Evolutionary conservation across 1,140 invertebrate species (phyloP).

Genomic region (Halyomorpha halys): DNA sequence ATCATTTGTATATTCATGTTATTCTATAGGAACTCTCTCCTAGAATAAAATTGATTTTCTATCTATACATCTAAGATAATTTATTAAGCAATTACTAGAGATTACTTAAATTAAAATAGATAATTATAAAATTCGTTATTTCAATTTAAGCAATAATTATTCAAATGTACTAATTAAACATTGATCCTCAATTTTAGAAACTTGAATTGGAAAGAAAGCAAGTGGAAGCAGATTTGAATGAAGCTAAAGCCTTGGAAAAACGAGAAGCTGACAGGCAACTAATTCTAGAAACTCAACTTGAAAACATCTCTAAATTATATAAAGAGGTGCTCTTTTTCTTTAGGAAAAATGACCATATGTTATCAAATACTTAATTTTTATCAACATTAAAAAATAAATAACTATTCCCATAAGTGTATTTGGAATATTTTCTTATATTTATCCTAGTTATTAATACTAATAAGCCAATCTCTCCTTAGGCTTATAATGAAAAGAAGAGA

Average conservation of each 20-base stretch:
- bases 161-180: too few relatives aligned
- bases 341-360: not conserved
- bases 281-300: slow-evolving; percentile 37
- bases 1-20: slow-evolving; percentile 5
- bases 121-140: too few relatives aligned
- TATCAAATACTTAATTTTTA: not conserved
- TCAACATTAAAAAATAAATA: not conserved
- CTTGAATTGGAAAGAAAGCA: slow-evolving; percentile 37
- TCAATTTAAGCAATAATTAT: too few relatives aligned
- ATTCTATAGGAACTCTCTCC: too few relatives aligned
- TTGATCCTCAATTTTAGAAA: slow-evolving; percentile 35
- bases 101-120: too few relatives aligned
- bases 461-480: slow-evolving; percentile 28
- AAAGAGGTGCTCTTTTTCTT: slow-evolving; percentile 30
- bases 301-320: slow-evolving; percentile 35
- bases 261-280: slow-evolving; percentile 34
- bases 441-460: not conserved
- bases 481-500: slow-evolving; percentile 35
- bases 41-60: too few relatives aligned
- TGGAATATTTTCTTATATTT: not conserved
- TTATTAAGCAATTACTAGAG: slow-evolving; percentile 20
- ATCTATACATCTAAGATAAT: too few relatives aligned
- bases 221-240: slow-evolving; percentile 34
- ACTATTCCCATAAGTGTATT: not conserved
- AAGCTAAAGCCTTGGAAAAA: slow-evolving; percentile 29